Conservation (phyloP, 2,113 vertebrate genomes). For the Prunella himalayana region DNA sequence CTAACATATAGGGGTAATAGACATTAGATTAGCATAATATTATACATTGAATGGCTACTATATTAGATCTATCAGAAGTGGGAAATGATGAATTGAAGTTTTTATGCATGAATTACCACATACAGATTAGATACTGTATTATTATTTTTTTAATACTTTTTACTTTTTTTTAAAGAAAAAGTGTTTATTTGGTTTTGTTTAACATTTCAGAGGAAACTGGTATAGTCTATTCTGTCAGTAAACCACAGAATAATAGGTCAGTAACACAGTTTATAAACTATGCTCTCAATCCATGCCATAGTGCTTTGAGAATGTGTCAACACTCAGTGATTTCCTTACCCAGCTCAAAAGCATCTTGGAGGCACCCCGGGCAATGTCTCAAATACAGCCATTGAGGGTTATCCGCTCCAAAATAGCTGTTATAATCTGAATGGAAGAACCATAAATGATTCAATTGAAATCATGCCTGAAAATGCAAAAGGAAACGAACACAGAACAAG, state of each 20-base stretch:
- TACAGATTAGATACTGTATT: neutral
- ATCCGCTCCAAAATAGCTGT: constrained; percentile 61
- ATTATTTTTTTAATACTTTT: neutral
- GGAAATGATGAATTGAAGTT: neutral
- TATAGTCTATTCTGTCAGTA: neutral
- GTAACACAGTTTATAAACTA: neutral
- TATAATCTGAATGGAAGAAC: constrained; percentile 65
- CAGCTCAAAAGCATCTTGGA: constrained; percentile 66
- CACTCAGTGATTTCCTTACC: constrained; percentile 53
- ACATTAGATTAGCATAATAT: neutral
- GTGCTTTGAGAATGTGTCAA: constrained; percentile 54
- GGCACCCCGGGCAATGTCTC: constrained; percentile 57
- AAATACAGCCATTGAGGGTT: constrained; percentile 62
- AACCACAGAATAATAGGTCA: neutral
- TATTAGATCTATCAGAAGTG: neutral
- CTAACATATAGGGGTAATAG: neutral
- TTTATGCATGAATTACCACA: neutral
- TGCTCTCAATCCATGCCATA: constrained; percentile 35
- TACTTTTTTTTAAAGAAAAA: neutral
- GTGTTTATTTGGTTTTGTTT: neutral
- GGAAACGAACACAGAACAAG: constrained; percentile 46
- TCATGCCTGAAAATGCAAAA: constrained; percentile 44
- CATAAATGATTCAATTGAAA: constrained; percentile 66
- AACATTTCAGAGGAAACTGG: neutral
- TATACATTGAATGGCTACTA: constrained; percentile 53